Conservation (phyloP, 2,797 vertebrate genomes). For the Xyrichtys novacula region DNA sequence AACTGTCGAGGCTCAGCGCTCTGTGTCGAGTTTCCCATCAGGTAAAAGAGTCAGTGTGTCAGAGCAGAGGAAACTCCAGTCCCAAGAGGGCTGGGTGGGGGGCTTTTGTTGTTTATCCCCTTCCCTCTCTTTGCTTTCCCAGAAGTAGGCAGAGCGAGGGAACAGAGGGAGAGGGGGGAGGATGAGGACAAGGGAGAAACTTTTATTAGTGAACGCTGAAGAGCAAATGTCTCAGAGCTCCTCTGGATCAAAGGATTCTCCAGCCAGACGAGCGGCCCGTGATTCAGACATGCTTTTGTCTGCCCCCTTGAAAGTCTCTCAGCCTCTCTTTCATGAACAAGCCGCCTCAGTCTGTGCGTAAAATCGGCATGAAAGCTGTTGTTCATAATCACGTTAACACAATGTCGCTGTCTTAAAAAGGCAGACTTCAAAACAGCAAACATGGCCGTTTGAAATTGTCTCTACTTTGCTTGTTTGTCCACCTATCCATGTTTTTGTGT, state of each 20-base stretch:
- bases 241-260: slow-evolving; percentile 52
- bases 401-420: slow-evolving; percentile 26
- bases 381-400: slow-evolving; percentile 34
- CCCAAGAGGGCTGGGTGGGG: not conserved
- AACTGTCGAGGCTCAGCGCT: slow-evolving; percentile 35
- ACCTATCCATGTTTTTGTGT: slow-evolving; percentile 26
- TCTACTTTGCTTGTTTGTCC: slow-evolving; percentile 14
- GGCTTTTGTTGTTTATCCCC: slow-evolving; percentile 49
- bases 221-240: slow-evolving; percentile 26
- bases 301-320: slow-evolving; percentile 29
- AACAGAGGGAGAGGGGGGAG: not conserved
- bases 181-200: slow-evolving; percentile 4
- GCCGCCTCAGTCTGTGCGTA: slow-evolving; percentile 43
- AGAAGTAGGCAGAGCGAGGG: slow-evolving; percentile 39
- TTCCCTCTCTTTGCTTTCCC: slow-evolving; percentile 46
- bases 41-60: slow-evolving; percentile 67
- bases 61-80: slow-evolving; percentile 42
- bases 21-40: slow-evolving; percentile 60
- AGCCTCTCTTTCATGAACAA: slow-evolving; percentile 51
- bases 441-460: slow-evolving; percentile 5
- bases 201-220: slow-evolving; percentile 31
- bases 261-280: slow-evolving; percentile 43
- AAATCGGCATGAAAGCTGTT: slow-evolving; percentile 43
- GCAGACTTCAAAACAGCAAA: slow-evolving; percentile 38
- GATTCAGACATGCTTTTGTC: slow-evolving; percentile 49